Base-by-base conservation (phyloP, 1,140 invertebrate species). In the Camponotus vicinus region DNA sequence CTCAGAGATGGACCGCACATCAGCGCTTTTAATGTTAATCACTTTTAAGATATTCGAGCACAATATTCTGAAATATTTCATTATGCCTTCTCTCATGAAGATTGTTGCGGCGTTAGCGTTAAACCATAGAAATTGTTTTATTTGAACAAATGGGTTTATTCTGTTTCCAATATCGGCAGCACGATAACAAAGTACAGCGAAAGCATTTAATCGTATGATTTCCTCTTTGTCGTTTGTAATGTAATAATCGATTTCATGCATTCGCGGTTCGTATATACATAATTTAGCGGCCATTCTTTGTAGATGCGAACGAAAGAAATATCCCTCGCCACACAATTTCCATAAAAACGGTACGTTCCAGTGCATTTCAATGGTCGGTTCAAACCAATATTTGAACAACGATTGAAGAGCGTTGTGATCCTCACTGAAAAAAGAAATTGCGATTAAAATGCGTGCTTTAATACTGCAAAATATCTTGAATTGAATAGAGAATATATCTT, bases 381-480 rank as follows among this genome's bases (percentile, higher is more conserved):
- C 92, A 82, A 94, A 67, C 92, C 93, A 94, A 3, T 88, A 88
- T 87, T 93, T 93, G 63, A 88, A 92, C 1, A 94, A 85, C 6
- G 87, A 77, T 49, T 92, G 87, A 55, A 93, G 85, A 52, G 90
- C 82, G 37, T 89, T 79, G 34, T 91, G 71, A 83, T 93, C 86
- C 79, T 92, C 75, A 70, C 94, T 95, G 66, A 92, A 66, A 42
- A 78, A 52, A 45, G 2, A 49, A 49, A 49, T 15, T 49, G 13
- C 13, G 49, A 52, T 52, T 18, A 42, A 1, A 70, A 40, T 27
- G n/a, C 0, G 8, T 69, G 9, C 13, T 55, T 69, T 6, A 52
- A 8, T 15, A 27, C 18, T 40, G 67, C n/a, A 69, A 42, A 9
- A 61, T 57, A 79, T 40, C 0, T 55, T 40, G 0, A 80, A 52